These are phyloP conservation scores for Drosophila tanythrix DNA, from an alignment of 2,888 invertebrate genomes.

Conservation along the genomic window DNA sequence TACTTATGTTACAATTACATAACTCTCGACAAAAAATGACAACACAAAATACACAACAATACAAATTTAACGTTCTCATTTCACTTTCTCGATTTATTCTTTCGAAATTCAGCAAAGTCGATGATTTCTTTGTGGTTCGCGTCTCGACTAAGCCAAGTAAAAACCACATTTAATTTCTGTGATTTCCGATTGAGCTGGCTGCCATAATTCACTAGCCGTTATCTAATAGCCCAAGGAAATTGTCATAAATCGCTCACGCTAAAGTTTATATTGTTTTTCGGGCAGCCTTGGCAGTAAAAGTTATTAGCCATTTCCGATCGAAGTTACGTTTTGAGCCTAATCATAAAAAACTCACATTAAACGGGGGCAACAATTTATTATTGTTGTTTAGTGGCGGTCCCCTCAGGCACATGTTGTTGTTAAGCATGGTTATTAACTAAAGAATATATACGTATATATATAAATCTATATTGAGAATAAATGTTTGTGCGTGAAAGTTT, in stretches of 20 bases:
- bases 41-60: constrained; percentile 9
- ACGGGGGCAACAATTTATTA: constrained; percentile 8
- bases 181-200: constrained; percentile 9
- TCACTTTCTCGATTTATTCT: constrained; percentile 1
- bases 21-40: constrained; percentile 1
- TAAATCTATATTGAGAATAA: constrained; percentile 25
- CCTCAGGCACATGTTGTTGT: constrained; percentile 59
- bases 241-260: constrained; percentile 5
- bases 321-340: constrained; percentile 10
- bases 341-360: not conserved
- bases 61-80: constrained; percentile 3
- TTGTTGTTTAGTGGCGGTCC: constrained; percentile 19
- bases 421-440: constrained; percentile 61
- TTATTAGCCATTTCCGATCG: constrained; percentile 26
- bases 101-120: constrained; percentile 3
- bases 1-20: constrained; percentile 19
- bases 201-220: constrained; percentile 14
- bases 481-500: constrained; percentile 19
- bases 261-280: not conserved
- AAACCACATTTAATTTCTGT: not conserved
- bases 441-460: constrained; percentile 37
- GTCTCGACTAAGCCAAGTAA: constrained; percentile 19
- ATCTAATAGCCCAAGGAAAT: constrained; percentile 17
- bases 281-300: not conserved
- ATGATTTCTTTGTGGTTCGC: constrained; percentile 14